Conservation (phyloP, 2,797 vertebrate species). For the Acridotheres tristis region DNA sequence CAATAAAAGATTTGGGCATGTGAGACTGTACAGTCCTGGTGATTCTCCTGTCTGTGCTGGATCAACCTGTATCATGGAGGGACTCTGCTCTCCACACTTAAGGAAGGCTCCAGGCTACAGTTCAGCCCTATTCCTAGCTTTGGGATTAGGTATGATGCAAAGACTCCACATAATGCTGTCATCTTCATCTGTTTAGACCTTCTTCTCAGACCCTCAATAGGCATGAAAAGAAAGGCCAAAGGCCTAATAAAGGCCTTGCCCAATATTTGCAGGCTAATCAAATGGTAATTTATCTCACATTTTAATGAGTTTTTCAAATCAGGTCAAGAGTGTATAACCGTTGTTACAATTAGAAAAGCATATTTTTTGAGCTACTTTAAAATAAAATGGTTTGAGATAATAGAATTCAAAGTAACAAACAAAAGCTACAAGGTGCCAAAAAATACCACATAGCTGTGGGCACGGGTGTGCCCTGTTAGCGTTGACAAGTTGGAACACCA, state of each 20-base stretch:
- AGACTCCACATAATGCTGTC: background rate
- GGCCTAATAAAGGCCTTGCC: background rate
- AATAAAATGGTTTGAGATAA: background rate
- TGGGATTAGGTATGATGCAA: background rate
- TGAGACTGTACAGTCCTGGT: fast-evolving
- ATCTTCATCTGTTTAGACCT: background rate
- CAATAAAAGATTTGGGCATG: background rate
- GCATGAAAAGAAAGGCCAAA: background rate
- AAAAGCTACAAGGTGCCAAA: background rate
- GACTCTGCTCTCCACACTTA: background rate
- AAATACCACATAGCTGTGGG: background rate
- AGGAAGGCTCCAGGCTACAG: background rate
- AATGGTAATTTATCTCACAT: background rate
- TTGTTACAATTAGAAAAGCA: background rate
- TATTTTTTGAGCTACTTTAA: background rate
- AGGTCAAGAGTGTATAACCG: background rate
- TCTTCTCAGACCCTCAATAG: background rate
- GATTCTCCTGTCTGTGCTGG: background rate
- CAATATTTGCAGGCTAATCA: background rate
- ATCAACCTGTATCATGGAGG: background rate
- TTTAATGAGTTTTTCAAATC: background rate
- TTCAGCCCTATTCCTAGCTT: background rate
- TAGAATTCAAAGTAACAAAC: background rate
- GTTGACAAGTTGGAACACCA: fast-evolving
- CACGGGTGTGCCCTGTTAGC: fast-evolving